Percentiles rank a stretch among this genome's conserved stretches.
phyloP scores from a whole-genome alignment of 2,888 invertebrate species.

The Drosophila fungiperda region DNA sequence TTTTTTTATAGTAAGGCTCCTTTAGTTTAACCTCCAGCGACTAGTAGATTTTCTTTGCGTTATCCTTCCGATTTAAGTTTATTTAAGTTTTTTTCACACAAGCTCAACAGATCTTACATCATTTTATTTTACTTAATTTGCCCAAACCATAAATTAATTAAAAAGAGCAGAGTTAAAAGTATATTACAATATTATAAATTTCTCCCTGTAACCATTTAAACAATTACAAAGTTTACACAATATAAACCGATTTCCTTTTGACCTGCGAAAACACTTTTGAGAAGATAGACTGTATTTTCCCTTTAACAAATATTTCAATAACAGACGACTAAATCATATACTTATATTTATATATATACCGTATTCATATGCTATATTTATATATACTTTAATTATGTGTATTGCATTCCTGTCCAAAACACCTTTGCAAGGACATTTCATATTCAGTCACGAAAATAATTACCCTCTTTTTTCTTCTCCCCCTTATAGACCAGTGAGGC shows the following conservation, averaged over 20 bases:
- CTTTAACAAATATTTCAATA: background rate
- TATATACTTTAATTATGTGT: background rate
- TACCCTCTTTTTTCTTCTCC: background rate
- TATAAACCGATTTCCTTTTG: background rate
- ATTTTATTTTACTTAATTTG: background rate
- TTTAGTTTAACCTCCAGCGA: background rate
- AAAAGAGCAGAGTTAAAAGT: background rate
- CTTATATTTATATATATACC: background rate
- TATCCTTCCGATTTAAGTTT: background rate
- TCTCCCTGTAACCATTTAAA: background rate
- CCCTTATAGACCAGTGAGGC: slow-evolving; percentile 49
- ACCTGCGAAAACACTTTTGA: background rate
- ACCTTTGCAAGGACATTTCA: background rate
- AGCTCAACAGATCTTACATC: background rate
- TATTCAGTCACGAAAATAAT: background rate
- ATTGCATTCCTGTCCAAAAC: background rate
- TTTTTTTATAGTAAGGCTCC: background rate
- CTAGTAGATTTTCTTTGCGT: background rate
- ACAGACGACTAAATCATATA: background rate
- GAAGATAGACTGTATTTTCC: background rate
- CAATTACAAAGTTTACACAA: background rate
- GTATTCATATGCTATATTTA: background rate
- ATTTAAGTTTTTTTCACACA: background rate
- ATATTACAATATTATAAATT: background rate
- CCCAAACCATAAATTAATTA: too few species aligned